Evolutionary conservation across 1,140 invertebrate genomes (phyloP), one percentile per base, ranked within the genome.

Genomic region (Drosophila cardini): DNA sequence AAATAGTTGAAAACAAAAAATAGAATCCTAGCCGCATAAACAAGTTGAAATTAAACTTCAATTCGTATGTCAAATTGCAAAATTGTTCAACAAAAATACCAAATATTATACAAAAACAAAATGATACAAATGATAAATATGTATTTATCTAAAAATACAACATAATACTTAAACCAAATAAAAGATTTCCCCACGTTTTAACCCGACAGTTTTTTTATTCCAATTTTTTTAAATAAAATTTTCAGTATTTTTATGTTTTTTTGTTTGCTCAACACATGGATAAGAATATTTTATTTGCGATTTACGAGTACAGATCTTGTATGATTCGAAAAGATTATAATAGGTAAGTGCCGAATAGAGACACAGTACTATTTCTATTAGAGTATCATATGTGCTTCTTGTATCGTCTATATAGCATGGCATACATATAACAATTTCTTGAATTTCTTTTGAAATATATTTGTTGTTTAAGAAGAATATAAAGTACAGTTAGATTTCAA

Each of bases 301-400:
- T 70, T 74, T 74, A 74, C 67, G 65, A 76, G 72, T 74, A 72
- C 56, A 65, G 60, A 55, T 18, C 52, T 64, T 69, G 60, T 42
- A 8, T 46, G 50, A 34, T 46, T 52, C 46, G 11, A 26, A 16
- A 36, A 15, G 21, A 42, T 26, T 58, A 34, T 42, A 62, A 45
- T 48, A 38, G 32, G 5, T 32, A 15, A 13, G 52, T 74, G 52
- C 52, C 67, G n/a, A 13, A 45, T 26, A 36, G 21, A 36, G 52
- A 38, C 64, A 69, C 72, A 5, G 30, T 57, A 2, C 38, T 16
- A 1, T 48, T 30, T n/a, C n/a, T 43, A 50, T 36, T 56, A 72
- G 68, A 46, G 63, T 30, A 68, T 90, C 77, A 90, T 81, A 81
- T 84, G 87, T 87, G 79, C 73, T 87, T 80, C 86, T 90, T 79